Conservation (phyloP, 37 sponge, comb jelly and placozoan species). For the Agelas oroides region DNA sequence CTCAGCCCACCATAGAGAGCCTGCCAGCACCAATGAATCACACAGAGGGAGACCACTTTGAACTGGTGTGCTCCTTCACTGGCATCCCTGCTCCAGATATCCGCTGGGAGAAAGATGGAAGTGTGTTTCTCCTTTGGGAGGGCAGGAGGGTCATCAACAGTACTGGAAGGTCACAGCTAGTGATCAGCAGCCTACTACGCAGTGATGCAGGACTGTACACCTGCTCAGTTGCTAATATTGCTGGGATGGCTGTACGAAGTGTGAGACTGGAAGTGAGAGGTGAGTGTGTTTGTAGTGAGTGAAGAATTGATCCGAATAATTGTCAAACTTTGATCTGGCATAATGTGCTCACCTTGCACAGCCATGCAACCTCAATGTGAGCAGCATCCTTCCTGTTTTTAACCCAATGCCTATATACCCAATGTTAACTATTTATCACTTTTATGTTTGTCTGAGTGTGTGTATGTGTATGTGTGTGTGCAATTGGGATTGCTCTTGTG, state of each 20-base stretch:
- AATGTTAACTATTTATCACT: no score
- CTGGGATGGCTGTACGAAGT: neutral
- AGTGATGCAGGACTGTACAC: slow-evolving; percentile 26
- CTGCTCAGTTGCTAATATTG: slow-evolving; percentile 8
- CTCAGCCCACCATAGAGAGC: neutral
- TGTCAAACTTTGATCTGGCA: no score
- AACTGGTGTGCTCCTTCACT: neutral
- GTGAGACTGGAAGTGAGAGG: slow-evolving; percentile 16
- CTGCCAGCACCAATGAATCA: neutral
- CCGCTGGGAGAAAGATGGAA: slow-evolving; percentile 28
- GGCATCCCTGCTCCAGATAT: slow-evolving; percentile 24
- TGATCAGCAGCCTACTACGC: neutral
- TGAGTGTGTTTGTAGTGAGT: neutral
- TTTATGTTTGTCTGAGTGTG: no score
- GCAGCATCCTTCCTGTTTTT: no score
- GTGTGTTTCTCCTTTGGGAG: neutral
- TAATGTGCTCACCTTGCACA: no score
- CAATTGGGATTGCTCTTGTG: no score
- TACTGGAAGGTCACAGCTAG: neutral
- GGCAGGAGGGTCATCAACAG: neutral
- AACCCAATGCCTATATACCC: no score
- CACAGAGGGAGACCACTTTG: slow-evolving; percentile 4
- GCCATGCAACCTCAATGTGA: no score
- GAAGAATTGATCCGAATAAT: neutral
- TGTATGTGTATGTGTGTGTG: no score